Percentiles rank a stretch among this genome's conserved stretches.
phyloP scores from a whole-genome alignment of 2,113 vertebrate genomes.

The Grammomys dolichurus region DNA sequence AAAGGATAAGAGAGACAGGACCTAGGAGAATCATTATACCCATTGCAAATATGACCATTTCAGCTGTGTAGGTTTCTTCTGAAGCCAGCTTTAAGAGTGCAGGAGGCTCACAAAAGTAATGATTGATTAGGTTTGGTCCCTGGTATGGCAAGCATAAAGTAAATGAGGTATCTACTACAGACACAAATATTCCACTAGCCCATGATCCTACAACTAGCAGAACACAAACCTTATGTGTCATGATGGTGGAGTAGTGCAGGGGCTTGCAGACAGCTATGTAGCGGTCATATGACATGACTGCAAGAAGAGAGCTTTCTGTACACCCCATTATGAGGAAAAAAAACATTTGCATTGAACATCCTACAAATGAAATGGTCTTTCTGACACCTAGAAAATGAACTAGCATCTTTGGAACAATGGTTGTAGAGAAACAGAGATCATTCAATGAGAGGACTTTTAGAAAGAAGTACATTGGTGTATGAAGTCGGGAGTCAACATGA shows the following conservation, averaged over 20 bases:
- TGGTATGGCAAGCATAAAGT: conserved; percentile 73
- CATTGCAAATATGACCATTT: conserved; percentile 49
- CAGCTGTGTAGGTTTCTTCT: conserved; percentile 24
- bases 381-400: conserved; percentile 63
- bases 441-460: conserved; percentile 73
- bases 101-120: conserved; percentile 83
- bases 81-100: conserved; percentile 78
- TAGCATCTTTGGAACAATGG: conserved; percentile 75
- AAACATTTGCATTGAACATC: conserved; percentile 78
- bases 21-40: conserved; percentile 37
- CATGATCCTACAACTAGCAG: conserved; percentile 58
- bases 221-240: conserved; percentile 46
- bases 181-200: conserved; percentile 68
- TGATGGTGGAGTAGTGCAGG: conserved; percentile 65
- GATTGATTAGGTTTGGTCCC: conserved; percentile 70
- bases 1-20: conserved; percentile 74
- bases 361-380: conserved; percentile 76
- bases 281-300: conserved; percentile 79
- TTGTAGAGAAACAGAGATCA: conserved; percentile 77
- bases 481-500: conserved; percentile 42
- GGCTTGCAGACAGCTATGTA: conserved; percentile 77
- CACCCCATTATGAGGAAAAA: conserved; percentile 62
- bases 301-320: conserved; percentile 75
- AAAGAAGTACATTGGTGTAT: conserved; percentile 83
- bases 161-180: conserved; percentile 72